These are phyloP conservation scores for Willowsia nigromaculata DNA, from an alignment of 2,888 invertebrate genomes.

Conservation along the genomic window DNA sequence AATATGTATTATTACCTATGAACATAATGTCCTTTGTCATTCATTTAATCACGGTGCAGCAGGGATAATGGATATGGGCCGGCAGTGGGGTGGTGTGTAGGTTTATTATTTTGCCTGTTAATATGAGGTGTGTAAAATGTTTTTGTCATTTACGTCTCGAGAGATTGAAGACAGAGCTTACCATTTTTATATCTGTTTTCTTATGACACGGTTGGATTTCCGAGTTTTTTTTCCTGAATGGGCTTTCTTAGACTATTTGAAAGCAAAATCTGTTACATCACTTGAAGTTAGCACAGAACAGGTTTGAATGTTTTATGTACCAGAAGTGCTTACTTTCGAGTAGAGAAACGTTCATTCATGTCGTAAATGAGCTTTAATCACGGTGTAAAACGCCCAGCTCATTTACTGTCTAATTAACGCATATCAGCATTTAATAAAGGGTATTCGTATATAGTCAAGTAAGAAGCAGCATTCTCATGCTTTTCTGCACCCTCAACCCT, in stretches of 20 bases:
- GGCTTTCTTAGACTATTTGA: background rate
- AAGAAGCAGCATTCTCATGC: background rate
- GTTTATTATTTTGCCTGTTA: background rate
- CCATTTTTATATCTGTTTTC: background rate
- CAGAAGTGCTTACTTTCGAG: background rate
- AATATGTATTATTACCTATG: background rate
- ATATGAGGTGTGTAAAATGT: background rate
- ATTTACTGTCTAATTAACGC: slow-evolving; percentile 69
- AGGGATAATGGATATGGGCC: no score
- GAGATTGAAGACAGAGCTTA: background rate
- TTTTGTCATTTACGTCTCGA: background rate
- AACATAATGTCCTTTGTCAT: background rate
- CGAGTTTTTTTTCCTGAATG: slow-evolving; percentile 7
- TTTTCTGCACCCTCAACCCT: background rate
- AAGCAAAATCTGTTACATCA: background rate
- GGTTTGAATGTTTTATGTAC: slow-evolving; percentile 31
- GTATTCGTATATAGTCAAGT: background rate
- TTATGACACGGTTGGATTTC: background rate
- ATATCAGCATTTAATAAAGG: slow-evolving; percentile 31
- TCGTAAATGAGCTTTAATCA: slow-evolving; percentile 62
- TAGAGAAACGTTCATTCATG: background rate
- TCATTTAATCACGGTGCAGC: no score
- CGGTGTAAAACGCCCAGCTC: slow-evolving; percentile 65
- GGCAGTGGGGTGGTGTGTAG: no score
- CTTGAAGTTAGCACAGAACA: slow-evolving; percentile 11